Percentiles rank a stretch among this genome's conserved stretches.
These are phyloP conservation scores for Pocota personata DNA, from an alignment of 2,888 invertebrate genomes.

Conservation along the genomic window DNA sequence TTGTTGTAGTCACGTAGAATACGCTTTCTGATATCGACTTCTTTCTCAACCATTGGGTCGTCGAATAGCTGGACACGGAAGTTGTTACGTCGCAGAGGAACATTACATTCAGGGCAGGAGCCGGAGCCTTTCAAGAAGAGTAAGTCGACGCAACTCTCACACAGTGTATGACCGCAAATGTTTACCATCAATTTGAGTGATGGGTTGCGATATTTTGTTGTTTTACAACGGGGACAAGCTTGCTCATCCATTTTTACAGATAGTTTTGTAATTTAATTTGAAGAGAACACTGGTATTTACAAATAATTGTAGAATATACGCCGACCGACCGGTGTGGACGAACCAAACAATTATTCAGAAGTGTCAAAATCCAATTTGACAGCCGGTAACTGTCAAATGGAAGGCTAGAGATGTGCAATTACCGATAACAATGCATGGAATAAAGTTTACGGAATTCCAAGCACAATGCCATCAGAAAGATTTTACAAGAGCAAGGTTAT, in stretches of 20 bases:
- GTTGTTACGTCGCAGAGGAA: slow-evolving; percentile 93
- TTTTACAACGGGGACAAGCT: slow-evolving; percentile 95
- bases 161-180: slow-evolving; percentile 98
- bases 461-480: too few relatives aligned
- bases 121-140: slow-evolving; percentile 98
- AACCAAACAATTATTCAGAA: slow-evolving; percentile 41
- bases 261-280: background rate
- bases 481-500: too few relatives aligned
- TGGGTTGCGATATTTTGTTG: slow-evolving; percentile 98
- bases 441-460: background rate
- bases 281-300: background rate
- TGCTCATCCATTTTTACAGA: slow-evolving; percentile 80
- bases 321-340: background rate
- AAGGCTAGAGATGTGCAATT: slow-evolving; percentile 19
- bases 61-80: slow-evolving; percentile 98
- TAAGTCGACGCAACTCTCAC: slow-evolving; percentile 98
- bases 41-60: slow-evolving; percentile 98
- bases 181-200: slow-evolving; percentile 98
- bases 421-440: background rate
- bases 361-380: slow-evolving; percentile 55
- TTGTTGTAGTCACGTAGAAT: slow-evolving; percentile 96
- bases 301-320: background rate
- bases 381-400: slow-evolving; percentile 54
- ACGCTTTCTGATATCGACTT: slow-evolving; percentile 96
- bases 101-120: slow-evolving; percentile 96